Conservation (phyloP, 2,113 vertebrate species). For the Gobio gobio region DNA sequence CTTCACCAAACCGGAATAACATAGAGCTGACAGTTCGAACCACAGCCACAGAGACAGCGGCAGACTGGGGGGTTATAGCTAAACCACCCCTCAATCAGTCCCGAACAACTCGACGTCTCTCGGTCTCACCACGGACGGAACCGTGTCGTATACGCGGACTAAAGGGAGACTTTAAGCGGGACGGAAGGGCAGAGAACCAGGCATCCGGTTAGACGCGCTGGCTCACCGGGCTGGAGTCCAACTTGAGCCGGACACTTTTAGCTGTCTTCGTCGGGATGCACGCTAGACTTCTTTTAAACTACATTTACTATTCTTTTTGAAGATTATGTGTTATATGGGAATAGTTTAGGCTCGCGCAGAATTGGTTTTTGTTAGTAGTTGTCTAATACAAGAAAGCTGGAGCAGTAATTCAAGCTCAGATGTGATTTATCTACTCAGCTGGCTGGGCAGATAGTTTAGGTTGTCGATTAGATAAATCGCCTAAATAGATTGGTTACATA, state of each 20-base stretch:
- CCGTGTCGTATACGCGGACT: constrained; percentile 12
- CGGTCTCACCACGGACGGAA: neutral
- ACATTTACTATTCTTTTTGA: neutral
- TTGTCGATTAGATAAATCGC: neutral
- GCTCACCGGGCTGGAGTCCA: constrained; percentile 42
- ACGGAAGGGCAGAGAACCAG: constrained; percentile 34
- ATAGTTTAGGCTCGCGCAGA: neutral
- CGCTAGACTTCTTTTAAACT: constrained; percentile 8
- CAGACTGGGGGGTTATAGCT: neutral
- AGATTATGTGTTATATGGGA: neutral
- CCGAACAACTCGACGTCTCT: neutral
- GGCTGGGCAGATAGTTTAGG: constrained; percentile 39
- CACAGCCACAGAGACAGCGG: neutral
- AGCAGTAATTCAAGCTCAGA: neutral
- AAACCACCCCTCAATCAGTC: neutral
- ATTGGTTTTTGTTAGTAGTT: neutral
- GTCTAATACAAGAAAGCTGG: neutral
- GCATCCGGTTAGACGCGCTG: constrained; percentile 46
- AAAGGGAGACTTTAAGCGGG: constrained; percentile 40
- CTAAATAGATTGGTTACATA: neutral
- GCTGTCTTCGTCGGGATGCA: constrained; percentile 15
- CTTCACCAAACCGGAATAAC: constrained; percentile 57
- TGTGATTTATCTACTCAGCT: constrained; percentile 39
- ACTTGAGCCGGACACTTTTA: constrained; percentile 42
- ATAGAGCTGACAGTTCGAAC: constrained; percentile 46